phyloP scores from a whole-genome alignment of 2,113 vertebrate genomes.

The Tiliqua scincoides region DNA sequence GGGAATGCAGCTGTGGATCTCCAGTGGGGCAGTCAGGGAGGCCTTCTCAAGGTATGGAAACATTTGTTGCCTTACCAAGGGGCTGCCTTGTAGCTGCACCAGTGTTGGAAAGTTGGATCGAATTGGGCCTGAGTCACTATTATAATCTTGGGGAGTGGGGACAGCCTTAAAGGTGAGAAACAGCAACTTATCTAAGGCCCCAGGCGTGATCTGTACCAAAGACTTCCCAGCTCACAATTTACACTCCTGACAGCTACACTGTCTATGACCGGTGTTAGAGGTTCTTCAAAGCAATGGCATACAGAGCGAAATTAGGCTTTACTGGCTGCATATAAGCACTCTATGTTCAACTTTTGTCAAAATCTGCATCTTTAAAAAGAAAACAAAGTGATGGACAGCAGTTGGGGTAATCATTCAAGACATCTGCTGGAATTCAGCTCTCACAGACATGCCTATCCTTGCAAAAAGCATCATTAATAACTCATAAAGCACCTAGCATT shows the following conservation, averaged over 20 bases:
- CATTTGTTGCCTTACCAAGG: no score
- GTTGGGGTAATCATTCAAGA: not conserved
- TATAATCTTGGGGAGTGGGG: not conserved
- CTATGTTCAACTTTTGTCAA: not conserved
- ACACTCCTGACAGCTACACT: not conserved
- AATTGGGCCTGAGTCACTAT: no score
- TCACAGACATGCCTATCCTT: not conserved
- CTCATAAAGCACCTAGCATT: no score
- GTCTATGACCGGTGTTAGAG: no score
- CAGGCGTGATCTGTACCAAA: not conserved
- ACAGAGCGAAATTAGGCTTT: not conserved
- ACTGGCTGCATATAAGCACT: not conserved
- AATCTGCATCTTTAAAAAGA: not conserved
- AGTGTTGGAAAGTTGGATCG: no score
- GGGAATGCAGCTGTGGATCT: no score
- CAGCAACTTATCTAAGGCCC: not conserved
- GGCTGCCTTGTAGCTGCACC: no score
- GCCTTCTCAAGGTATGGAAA: no score
- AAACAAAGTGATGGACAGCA: not conserved
- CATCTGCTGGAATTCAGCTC: not conserved
- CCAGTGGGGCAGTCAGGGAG: no score
- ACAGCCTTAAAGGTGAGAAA: not conserved
- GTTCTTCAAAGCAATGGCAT: not conserved
- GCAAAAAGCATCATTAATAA: not conserved
- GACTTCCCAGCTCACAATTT: not conserved